Percentiles rank a stretch among this genome's conserved stretches.
phyloP scores from a whole-genome alignment of 2,113 vertebrate species.

The Myrmecobius fasciatus region DNA sequence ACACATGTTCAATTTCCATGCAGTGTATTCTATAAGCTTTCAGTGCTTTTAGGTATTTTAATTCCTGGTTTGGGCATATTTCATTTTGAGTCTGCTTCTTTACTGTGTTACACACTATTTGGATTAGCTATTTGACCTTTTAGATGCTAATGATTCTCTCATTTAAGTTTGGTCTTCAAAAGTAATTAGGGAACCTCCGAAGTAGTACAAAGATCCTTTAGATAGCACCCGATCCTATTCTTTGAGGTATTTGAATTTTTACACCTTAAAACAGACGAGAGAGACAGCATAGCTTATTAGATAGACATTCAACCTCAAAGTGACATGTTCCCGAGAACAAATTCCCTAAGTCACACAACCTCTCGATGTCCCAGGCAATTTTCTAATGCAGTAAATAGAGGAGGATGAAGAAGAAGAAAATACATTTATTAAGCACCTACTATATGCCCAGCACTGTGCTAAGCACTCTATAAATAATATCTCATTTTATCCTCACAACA shows the following conservation, averaged over 20 bases:
- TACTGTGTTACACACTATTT: neutral
- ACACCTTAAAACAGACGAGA: neutral
- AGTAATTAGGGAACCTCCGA: too few relatives aligned
- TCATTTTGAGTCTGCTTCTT: neutral
- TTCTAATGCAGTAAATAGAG: too few relatives aligned
- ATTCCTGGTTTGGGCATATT: neutral
- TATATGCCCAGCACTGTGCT: neutral
- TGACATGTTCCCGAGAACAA: neutral
- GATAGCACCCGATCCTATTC: neutral
- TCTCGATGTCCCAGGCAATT: too few relatives aligned
- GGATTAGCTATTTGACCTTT: neutral
- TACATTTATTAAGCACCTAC: neutral
- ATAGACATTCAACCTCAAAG: neutral
- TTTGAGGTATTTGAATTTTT: neutral
- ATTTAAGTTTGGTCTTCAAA: neutral
- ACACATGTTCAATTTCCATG: neutral
- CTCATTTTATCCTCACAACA: neutral
- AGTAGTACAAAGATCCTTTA: neutral
- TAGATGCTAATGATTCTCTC: neutral
- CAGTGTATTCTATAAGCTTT: neutral
- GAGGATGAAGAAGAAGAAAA: too few relatives aligned
- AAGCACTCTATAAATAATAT: neutral
- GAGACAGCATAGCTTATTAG: neutral
- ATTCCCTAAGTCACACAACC: neutral
- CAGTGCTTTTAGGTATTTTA: conserved; percentile 17